These are phyloP conservation scores for Hartigia nigra DNA, from an alignment of 2,888 invertebrate genomes.

Conservation along the genomic window DNA sequence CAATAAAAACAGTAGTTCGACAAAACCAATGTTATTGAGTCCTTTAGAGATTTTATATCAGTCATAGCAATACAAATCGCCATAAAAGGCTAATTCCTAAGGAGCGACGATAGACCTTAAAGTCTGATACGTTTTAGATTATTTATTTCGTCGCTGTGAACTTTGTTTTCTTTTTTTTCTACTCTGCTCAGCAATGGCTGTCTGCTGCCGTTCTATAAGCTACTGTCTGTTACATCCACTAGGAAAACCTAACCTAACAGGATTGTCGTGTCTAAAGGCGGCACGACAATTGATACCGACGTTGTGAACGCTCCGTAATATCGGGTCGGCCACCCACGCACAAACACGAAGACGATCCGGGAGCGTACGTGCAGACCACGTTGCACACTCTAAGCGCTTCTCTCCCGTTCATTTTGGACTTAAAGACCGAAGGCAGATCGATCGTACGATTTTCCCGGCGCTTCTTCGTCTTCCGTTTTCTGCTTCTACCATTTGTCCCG, in stretches of 20 bases:
- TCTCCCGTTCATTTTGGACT: constrained; percentile 58
- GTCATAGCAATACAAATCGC: background rate
- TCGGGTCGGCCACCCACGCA: constrained; percentile 57
- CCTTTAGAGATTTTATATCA: background rate
- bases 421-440: constrained; percentile 65
- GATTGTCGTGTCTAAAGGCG: background rate
- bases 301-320: constrained; percentile 54
- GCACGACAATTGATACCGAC: background rate
- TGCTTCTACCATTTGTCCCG: background rate
- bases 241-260: background rate
- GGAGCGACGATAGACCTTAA: background rate
- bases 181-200: background rate
- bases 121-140: background rate
- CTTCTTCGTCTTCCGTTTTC: background rate
- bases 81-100: background rate
- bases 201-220: background rate
- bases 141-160: background rate
- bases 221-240: background rate
- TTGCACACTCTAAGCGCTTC: constrained; percentile 32
- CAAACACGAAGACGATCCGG: constrained; percentile 33
- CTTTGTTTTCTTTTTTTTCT: background rate
- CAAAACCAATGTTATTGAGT: background rate
- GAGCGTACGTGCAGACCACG: constrained; percentile 33
- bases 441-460: constrained; percentile 62
- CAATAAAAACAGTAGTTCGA: background rate